Conservation (phyloP, 2,797 vertebrate genomes). For the Zonotrichia albicollis region DNA sequence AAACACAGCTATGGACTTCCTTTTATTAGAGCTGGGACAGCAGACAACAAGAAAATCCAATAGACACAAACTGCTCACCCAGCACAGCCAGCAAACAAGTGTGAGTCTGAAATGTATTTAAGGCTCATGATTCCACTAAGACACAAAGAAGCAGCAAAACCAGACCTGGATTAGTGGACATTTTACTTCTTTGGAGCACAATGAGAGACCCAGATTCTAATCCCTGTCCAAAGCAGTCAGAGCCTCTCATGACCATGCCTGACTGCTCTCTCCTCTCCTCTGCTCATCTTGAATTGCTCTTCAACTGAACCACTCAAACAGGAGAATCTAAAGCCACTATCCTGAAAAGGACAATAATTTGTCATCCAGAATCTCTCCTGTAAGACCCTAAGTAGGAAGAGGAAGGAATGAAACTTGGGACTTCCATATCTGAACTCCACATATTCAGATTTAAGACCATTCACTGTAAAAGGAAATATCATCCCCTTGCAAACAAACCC, state of each 20-base stretch:
- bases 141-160: neutral
- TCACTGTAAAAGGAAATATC: neutral
- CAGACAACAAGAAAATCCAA: neutral
- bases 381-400: neutral
- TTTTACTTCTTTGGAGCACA: neutral
- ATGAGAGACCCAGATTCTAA: neutral
- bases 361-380: neutral
- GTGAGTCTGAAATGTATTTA: neutral
- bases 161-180: neutral
- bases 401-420: neutral
- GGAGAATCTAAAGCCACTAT: neutral
- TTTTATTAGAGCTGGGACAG: neutral
- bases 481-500: neutral
- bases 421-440: neutral
- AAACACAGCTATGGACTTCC: neutral
- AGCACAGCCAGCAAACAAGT: neutral
- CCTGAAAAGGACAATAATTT: neutral
- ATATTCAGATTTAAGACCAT: neutral
- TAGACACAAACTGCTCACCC: neutral
- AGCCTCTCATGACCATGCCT: neutral
- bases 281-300: neutral
- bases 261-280: neutral
- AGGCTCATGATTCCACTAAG: neutral
- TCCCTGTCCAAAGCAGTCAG: neutral
- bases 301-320: neutral